Conservation (phyloP, 1,140 invertebrate species). For the Drosophila bifasciata region DNA sequence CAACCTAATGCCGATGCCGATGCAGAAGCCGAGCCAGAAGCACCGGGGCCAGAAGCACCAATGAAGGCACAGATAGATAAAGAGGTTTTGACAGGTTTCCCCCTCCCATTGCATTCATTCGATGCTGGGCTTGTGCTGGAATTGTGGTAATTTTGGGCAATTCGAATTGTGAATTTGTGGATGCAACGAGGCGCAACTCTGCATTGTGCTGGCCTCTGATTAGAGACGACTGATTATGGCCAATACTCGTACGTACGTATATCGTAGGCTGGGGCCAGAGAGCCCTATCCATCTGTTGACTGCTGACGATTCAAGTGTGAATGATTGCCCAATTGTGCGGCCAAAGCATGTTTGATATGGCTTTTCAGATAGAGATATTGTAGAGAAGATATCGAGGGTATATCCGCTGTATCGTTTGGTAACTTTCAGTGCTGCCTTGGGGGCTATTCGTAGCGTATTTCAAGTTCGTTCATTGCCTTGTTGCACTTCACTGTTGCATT, state of each 20-base stretch:
- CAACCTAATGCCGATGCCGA: conserved; percentile 28
- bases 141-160: conserved; percentile 59
- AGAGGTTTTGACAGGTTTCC: neutral
- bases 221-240: conserved; percentile 69
- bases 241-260: too few species aligned
- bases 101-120: conserved; percentile 10
- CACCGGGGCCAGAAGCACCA: neutral
- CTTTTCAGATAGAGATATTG: neutral
- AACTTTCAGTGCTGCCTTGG: neutral
- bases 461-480: neutral
- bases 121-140: conserved; percentile 28
- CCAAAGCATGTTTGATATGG: conserved; percentile 26
- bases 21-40: neutral
- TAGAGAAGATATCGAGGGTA: neutral
- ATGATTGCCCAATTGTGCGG: conserved; percentile 59
- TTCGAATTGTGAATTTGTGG: conserved; percentile 41
- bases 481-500: conserved; percentile 35
- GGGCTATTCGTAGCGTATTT: conserved; percentile 15
- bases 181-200: conserved; percentile 35
- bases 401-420: neutral
- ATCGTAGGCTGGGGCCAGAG: conserved; percentile 33
- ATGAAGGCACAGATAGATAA: too few species aligned
- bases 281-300: conserved; percentile 21
- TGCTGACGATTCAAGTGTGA: conserved; percentile 64
- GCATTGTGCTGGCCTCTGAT: conserved; percentile 52